Evolutionary conservation across 1,140 invertebrate genomes (phyloP).

Genomic region (Chionoecetes opilio): DNA sequence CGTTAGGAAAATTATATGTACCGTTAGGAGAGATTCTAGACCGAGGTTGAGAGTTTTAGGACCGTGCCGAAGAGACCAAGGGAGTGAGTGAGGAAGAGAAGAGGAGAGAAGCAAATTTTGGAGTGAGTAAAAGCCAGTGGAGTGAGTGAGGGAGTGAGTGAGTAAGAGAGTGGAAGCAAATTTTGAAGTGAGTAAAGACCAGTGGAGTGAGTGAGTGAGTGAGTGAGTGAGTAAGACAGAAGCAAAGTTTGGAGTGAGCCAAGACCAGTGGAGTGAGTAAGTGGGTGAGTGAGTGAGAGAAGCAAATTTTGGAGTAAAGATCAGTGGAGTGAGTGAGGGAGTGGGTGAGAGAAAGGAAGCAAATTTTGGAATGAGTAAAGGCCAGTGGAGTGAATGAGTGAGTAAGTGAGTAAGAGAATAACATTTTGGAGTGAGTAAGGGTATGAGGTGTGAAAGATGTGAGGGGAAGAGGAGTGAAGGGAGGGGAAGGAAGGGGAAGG

Average conservation of each 20-base stretch:
- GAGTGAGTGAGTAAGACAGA: not conserved
- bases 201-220: no score
- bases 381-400: no score
- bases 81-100: slow-evolving; percentile 21
- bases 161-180: no score
- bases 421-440: no score
- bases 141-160: no score
- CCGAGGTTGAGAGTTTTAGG: no score
- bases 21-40: not conserved
- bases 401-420: no score
- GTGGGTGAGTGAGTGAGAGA: no score
- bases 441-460: not conserved
- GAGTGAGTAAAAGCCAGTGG: not conserved
- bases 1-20: not conserved
- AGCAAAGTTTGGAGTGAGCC: not conserved
- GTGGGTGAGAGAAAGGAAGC: not conserved
- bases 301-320: not conserved
- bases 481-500: not conserved
- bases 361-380: no score
- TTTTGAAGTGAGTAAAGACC: not conserved
- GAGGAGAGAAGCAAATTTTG: not conserved
- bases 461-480: not conserved
- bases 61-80: not conserved
- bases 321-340: not conserved
- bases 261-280: not conserved